Conservation (phyloP, 2,113 vertebrate species). For the Rhipidura dahli region DNA sequence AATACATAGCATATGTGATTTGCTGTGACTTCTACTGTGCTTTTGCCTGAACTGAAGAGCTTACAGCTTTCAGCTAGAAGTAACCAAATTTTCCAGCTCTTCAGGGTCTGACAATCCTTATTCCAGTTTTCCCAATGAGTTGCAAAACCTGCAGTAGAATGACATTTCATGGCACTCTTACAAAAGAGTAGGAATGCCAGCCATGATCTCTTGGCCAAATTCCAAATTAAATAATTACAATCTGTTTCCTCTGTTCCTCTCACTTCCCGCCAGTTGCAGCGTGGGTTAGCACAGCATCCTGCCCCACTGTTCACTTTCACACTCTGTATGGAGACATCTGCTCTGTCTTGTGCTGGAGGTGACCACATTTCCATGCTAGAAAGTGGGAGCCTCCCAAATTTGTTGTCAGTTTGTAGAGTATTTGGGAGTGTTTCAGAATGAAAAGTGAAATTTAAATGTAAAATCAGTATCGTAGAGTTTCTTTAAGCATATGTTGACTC, state of each 20-base stretch:
- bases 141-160: not conserved
- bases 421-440: not conserved
- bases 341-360: not conserved
- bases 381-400: not conserved
- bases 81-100: not conserved
- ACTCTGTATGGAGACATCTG: not conserved
- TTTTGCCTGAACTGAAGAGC: not conserved
- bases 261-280: not conserved
- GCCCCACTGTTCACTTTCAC: not conserved
- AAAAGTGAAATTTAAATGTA: not conserved
- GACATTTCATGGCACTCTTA: not conserved
- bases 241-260: slow-evolving; percentile 1
- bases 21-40: not conserved
- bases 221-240: not conserved
- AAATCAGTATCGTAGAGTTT: not conserved
- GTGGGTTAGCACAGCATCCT: not conserved
- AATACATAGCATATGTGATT: not conserved
- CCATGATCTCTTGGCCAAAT: not conserved
- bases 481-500: not conserved
- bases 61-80: not conserved
- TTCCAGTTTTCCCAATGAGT: not conserved
- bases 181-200: not conserved
- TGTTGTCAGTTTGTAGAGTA: not conserved
- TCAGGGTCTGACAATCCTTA: not conserved
- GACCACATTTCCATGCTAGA: not conserved